Conservation (phyloP, 2,797 vertebrate genomes). For the Sebastes minor region DNA sequence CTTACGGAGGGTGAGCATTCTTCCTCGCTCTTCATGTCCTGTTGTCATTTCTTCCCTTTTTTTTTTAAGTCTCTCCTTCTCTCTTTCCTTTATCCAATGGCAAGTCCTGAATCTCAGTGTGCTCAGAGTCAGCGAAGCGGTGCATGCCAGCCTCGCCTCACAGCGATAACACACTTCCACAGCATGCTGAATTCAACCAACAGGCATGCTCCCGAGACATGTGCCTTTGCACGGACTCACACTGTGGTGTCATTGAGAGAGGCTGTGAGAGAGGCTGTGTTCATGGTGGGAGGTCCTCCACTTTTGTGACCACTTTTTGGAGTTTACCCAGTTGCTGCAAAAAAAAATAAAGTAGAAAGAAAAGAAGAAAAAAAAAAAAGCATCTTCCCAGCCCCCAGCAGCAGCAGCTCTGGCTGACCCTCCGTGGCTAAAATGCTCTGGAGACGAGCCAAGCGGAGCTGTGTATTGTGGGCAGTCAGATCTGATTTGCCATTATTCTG, state of each 20-base stretch:
- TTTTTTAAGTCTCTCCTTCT: background rate
- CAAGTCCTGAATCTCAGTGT: slow-evolving; percentile 8
- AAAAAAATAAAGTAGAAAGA: background rate
- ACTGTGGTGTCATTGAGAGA: slow-evolving; percentile 13
- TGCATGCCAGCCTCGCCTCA: slow-evolving; percentile 44
- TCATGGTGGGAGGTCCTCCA: slow-evolving; percentile 11
- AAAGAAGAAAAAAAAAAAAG: background rate
- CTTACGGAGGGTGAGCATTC: slow-evolving; percentile 92
- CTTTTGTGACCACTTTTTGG: background rate
- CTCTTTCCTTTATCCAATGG: background rate
- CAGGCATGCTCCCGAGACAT: slow-evolving; percentile 64
- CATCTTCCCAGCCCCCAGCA: background rate
- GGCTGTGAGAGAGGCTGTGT: slow-evolving; percentile 13
- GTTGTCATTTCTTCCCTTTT: background rate
- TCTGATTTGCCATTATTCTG: slow-evolving; percentile 70
- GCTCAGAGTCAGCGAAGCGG: slow-evolving; percentile 19
- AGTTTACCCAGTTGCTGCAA: background rate
- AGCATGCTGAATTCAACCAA: slow-evolving; percentile 55
- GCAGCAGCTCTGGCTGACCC: background rate
- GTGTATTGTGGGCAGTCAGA: slow-evolving; percentile 30
- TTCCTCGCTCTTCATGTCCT: background rate
- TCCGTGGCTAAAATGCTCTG: slow-evolving; percentile 1
- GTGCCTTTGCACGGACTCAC: slow-evolving; percentile 76
- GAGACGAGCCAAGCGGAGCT: slow-evolving; percentile 4
- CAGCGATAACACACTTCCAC: slow-evolving; percentile 16